Conservation (phyloP, 2,888 invertebrate genomes). For the Apocheima hispidaria region DNA sequence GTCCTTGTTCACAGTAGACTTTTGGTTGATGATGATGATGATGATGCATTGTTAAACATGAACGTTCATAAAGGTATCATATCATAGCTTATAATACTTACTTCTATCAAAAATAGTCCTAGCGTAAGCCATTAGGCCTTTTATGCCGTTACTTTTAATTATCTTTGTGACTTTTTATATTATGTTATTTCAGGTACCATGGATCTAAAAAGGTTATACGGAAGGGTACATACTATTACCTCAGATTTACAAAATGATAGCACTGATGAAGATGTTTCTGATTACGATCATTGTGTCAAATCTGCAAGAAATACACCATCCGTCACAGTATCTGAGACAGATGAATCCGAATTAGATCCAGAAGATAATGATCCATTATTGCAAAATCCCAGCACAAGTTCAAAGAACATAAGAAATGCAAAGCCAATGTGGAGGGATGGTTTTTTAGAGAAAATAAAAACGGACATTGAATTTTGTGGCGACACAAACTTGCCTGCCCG, state of each 20-base stretch:
- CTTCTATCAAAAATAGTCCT: no score
- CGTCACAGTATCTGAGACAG: slow-evolving; percentile 1
- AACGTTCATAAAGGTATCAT: no score
- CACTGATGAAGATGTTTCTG: slow-evolving; percentile 12
- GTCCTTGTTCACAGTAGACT: no score
- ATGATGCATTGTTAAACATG: no score
- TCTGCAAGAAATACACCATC: not conserved
- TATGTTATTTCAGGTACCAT: not conserved
- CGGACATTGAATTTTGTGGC: slow-evolving; percentile 3
- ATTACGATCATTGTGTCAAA: not conserved
- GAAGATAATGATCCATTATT: not conserved
- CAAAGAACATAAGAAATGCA: no score
- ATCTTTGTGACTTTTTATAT: not conserved
- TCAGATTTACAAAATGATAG: not conserved
- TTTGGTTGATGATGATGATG: no score
- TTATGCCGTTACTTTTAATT: no score
- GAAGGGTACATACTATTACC: not conserved
- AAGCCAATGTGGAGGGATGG: slow-evolving; percentile 15
- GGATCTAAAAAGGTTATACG: not conserved
- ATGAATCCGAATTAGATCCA: slow-evolving; percentile 10
- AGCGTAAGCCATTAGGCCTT: no score
- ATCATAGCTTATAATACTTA: no score
- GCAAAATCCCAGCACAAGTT: not conserved
- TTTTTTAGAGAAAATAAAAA: slow-evolving; percentile 6
- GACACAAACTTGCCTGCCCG: slow-evolving; percentile 15